Evolutionary conservation across 1,140 invertebrate genomes (phyloP).

Genomic region (Eupristina koningsbergeri): DNA sequence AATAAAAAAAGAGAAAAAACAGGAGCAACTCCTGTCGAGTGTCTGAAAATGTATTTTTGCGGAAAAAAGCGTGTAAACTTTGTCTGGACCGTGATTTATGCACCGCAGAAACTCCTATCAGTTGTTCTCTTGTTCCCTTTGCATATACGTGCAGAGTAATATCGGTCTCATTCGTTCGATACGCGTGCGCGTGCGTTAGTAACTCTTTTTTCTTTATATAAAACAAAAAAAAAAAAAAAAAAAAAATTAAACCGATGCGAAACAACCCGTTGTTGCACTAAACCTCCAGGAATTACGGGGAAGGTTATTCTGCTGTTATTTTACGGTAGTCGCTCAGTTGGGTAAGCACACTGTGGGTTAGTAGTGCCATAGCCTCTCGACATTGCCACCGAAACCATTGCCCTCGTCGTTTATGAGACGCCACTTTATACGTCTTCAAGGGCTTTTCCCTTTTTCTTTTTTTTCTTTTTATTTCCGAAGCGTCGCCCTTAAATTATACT

Average conservation of each 20-base stretch:
- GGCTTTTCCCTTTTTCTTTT: too few species aligned
- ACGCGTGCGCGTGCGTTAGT: neutral
- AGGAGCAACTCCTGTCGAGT: neutral
- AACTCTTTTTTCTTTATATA: too few species aligned
- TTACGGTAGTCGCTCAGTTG: neutral
- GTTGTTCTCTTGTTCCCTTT: neutral
- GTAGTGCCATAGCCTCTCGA: neutral
- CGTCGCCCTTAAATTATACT: too few species aligned
- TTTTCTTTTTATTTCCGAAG: neutral
- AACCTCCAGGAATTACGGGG: constrained; percentile 26
- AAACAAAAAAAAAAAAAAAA: too few species aligned
- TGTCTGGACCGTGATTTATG: constrained; percentile 37
- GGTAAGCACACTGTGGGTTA: neutral
- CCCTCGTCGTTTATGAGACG: neutral
- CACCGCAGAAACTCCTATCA: neutral
- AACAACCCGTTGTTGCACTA: neutral
- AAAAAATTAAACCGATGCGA: neutral
- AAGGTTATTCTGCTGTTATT: neutral
- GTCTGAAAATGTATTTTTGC: constrained; percentile 47
- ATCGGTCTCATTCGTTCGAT: neutral
- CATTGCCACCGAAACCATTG: neutral
- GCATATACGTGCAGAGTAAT: neutral
- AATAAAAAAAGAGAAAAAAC: neutral
- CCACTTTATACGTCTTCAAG: neutral
- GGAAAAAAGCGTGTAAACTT: constrained; percentile 40